Conservation (phyloP, 1,140 invertebrate species). For the Pseudomyrmex flavicornis region DNA sequence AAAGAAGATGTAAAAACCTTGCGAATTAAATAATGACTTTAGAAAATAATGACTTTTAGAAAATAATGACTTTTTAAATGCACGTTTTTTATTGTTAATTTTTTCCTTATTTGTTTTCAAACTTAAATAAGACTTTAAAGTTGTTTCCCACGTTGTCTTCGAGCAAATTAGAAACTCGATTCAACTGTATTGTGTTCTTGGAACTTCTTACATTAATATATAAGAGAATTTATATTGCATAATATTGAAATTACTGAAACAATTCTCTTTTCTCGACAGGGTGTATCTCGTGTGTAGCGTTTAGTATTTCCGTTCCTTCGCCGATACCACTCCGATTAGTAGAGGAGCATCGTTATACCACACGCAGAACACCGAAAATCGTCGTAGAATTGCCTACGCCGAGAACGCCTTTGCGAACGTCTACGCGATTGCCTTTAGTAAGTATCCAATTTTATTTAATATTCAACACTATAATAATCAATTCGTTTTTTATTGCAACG, state of each 20-base stretch:
- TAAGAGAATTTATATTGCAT: too few species aligned
- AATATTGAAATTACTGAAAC: background rate
- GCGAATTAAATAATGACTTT: background rate
- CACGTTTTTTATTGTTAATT: background rate
- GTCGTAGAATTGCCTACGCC: conserved; percentile 51
- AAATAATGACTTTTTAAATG: background rate
- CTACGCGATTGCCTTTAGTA: conserved; percentile 53
- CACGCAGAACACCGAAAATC: conserved; percentile 63
- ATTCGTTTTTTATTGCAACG: background rate
- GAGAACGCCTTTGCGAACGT: conserved; percentile 18
- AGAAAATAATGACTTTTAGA: background rate
- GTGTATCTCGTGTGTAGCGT: conserved; percentile 68
- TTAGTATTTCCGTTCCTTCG: conserved; percentile 60
- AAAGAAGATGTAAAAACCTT: background rate
- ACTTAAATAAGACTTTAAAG: background rate
- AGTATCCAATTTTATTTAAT: background rate
- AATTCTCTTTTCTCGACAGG: conserved; percentile 41
- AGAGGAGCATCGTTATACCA: conserved; percentile 67
- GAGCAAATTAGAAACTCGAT: background rate
- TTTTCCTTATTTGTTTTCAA: background rate
- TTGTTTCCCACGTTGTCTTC: background rate
- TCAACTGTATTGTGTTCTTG: background rate
- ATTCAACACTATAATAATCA: background rate
- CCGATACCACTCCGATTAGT: conserved; percentile 36
- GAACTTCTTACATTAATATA: too few species aligned